Evolutionary conservation across 1,140 invertebrate genomes (phyloP).

Genomic region (Philopotamus ludificatus): DNA sequence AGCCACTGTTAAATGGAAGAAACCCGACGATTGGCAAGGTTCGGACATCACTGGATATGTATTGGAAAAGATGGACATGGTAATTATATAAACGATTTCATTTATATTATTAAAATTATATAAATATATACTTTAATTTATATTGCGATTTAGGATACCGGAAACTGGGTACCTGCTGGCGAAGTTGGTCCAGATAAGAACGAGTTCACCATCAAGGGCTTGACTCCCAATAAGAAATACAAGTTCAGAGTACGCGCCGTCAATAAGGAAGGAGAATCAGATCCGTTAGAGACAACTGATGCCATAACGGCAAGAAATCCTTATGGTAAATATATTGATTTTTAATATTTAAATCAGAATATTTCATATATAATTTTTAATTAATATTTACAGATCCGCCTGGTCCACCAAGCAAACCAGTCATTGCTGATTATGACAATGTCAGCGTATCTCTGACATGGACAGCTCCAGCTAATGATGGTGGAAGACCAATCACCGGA

Average conservation of each 20-base stretch:
- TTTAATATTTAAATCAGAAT: conserved; percentile 2
- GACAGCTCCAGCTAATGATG: conserved; percentile 85
- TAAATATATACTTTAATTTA: conserved; percentile 8
- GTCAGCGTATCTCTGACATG: conserved; percentile 87
- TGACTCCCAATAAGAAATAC: conserved; percentile 97
- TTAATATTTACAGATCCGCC: conserved; percentile 68
- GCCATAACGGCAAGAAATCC: conserved; percentile 93
- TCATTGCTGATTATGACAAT: conserved; percentile 92
- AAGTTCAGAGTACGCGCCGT: conserved; percentile 97
- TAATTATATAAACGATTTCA: conserved; percentile 37
- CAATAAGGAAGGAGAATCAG: conserved; percentile 97
- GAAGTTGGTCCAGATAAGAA: conserved; percentile 82
- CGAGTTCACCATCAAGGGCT: conserved; percentile 84
- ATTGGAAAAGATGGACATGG: conserved; percentile 93
- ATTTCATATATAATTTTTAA: neutral
- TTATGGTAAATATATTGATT: conserved; percentile 68
- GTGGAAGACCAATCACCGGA: conserved; percentile 91
- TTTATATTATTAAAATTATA: conserved; percentile 2
- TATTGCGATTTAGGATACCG: conserved; percentile 66
- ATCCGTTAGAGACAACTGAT: conserved; percentile 89
- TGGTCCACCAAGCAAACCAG: conserved; percentile 84
- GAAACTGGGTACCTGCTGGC: conserved; percentile 87
- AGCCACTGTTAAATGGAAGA: conserved; percentile 93
- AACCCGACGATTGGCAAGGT: conserved; percentile 92
- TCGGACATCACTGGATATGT: conserved; percentile 92